Percentiles rank a stretch among this genome's conserved stretches.
These are phyloP conservation scores for Camponotus floridanus DNA, from an alignment of 1,140 invertebrate species.

Conservation along the genomic window DNA sequence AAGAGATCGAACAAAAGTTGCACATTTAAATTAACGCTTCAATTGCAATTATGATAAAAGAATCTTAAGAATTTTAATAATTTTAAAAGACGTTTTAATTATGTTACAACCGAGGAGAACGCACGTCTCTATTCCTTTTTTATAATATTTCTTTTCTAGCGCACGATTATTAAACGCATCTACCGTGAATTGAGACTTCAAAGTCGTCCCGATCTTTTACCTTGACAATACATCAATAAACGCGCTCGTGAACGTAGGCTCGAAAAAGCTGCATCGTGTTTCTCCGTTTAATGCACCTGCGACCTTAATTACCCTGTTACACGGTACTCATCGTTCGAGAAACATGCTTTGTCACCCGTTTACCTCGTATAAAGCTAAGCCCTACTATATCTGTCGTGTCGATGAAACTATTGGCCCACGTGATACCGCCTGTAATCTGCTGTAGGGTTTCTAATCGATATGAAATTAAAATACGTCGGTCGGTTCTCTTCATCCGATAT, in stretches of 20 bases:
- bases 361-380: constrained; percentile 65
- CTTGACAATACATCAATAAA: constrained; percentile 62
- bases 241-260: constrained; percentile 53
- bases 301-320: constrained; percentile 68
- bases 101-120: neutral
- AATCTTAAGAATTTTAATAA: no score
- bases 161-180: constrained; percentile 49
- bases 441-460: constrained; percentile 67
- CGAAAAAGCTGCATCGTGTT: constrained; percentile 64
- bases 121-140: constrained; percentile 9
- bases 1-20: neutral
- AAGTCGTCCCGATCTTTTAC: constrained; percentile 59
- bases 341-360: constrained; percentile 66
- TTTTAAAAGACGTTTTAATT: neutral
- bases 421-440: constrained; percentile 64
- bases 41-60: neutral
- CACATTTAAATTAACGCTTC: neutral
- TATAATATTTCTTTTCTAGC: constrained; percentile 46
- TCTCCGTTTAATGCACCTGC: constrained; percentile 67
- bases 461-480: constrained; percentile 67
- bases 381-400: constrained; percentile 65
- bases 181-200: constrained; percentile 56
- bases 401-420: constrained; percentile 68
- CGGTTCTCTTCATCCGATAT: constrained; percentile 46
- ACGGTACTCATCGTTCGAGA: constrained; percentile 66